phyloP scores from a whole-genome alignment of 1,140 invertebrate species.

The Atta texana region DNA sequence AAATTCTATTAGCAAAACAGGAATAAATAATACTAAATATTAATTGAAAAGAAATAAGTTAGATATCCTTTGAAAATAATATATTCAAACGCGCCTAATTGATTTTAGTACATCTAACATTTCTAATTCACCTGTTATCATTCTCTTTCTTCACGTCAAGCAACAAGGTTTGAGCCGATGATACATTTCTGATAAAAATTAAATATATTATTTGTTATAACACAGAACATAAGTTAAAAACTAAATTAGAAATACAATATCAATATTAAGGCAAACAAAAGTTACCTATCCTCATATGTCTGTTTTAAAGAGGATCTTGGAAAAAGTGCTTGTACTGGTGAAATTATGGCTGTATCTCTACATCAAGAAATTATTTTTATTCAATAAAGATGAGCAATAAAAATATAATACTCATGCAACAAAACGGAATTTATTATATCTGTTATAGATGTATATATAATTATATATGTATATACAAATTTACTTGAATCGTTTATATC shows the following conservation, averaged over 20 bases:
- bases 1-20: background rate
- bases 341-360: conserved; percentile 33
- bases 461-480: background rate
- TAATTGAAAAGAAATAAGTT: background rate
- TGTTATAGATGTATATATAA: background rate
- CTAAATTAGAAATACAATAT: background rate
- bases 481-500: background rate
- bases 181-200: background rate
- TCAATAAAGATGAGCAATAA: background rate
- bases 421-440: background rate
- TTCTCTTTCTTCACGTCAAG: background rate
- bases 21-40: background rate
- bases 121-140: conserved; percentile 14
- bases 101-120: background rate
- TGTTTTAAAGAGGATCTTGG: conserved; percentile 26
- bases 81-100: too few relatives aligned
- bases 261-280: background rate
- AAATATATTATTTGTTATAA: background rate
- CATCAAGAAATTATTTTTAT: conserved; percentile 31
- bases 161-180: background rate
- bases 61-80: background rate
- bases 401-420: background rate
- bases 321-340: conserved; percentile 28
- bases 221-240: background rate
- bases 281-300: conserved; percentile 31